Evolutionary conservation across 1,140 invertebrate species (phyloP), one percentile per base, ranked within the genome.

Genomic region (Fopius arisanus): DNA sequence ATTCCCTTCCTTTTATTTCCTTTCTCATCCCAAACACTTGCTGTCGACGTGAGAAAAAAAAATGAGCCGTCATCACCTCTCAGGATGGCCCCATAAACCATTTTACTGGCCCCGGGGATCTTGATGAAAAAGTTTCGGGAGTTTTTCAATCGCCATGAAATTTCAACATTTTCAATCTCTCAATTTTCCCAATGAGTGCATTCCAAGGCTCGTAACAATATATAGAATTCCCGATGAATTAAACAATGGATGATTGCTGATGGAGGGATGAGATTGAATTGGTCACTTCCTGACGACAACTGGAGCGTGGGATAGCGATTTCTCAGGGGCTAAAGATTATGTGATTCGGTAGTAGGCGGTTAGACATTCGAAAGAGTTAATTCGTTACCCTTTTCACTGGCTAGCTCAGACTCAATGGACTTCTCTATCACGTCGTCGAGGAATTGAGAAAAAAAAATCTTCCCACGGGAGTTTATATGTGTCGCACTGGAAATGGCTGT

Each of bases 311-410:
- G 78, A 79, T 66, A 77, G 68, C 72, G 59, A 40, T 73, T 78
- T 70, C 67, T 77, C 72, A 67, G 69, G 78, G 72, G 63, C 73
- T 75, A 28, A 75, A 72, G 72, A 23, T 72, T 75, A 79, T 77
- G 78, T 77, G 73, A 59, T 76, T 79, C 74, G 74, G 78, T 80
- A 80, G 75, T 79, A 80, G 79, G 79, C 75, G 74, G 72, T 72
- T 74, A 78, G 75, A 10, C 31, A 5, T 40, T 41, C 48, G 54
- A 79, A 79, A 79, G 76, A 79, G 78, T 80, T 73, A 68, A 62
- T 67, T 68, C 19, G n/a, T n/a, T n/a, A n/a, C 59, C 26, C 2
- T 63, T 51, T 48, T 48, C 7, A 48, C 43, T n/a, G 43, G n/a
- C 43, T 48, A 48, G 16, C 43, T 48, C 14, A 48, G 12, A 37